Conservation (phyloP, 2,888 invertebrate genomes). For the Autographa gamma region DNA sequence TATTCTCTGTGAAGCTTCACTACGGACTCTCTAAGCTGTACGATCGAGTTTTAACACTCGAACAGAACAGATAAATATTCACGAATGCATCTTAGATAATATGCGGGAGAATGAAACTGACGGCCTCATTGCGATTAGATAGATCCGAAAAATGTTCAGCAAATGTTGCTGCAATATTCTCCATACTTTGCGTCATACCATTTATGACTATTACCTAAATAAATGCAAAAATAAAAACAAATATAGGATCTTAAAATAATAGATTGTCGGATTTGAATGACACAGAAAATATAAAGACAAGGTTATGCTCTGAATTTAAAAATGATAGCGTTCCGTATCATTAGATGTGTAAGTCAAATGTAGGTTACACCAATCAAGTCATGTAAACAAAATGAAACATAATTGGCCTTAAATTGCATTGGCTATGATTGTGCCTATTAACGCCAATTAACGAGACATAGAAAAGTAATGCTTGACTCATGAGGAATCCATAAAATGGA, state of each 20-base stretch:
- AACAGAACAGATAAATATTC: constrained; percentile 48
- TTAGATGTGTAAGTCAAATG: constrained; percentile 53
- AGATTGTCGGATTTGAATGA: neutral
- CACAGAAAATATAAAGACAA: neutral
- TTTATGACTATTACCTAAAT: constrained; percentile 32
- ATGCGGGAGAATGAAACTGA: constrained; percentile 23
- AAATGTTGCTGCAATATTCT: constrained; percentile 28
- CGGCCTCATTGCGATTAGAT: constrained; percentile 30
- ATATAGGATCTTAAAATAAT: neutral
- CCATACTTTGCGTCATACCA: constrained; percentile 20
- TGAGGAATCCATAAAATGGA: constrained; percentile 44
- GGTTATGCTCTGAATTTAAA: constrained; percentile 41
- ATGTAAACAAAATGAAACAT: constrained; percentile 58
- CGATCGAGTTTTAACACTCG: constrained; percentile 64
- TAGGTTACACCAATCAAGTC: constrained; percentile 58
- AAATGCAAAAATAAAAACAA: constrained; percentile 10
- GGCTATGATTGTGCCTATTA: constrained; percentile 58
- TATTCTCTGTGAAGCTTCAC: constrained; percentile 82
- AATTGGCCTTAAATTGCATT: constrained; percentile 62
- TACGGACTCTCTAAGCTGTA: constrained; percentile 70
- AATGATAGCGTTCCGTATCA: constrained; percentile 48
- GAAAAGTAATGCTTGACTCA: constrained; percentile 58
- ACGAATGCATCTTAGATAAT: constrained; percentile 31
- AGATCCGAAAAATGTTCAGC: constrained; percentile 33
- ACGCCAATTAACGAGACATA: constrained; percentile 58